Base-by-base conservation (phyloP, 2,113 vertebrate species). In the Dromaius novaehollandiae region DNA sequence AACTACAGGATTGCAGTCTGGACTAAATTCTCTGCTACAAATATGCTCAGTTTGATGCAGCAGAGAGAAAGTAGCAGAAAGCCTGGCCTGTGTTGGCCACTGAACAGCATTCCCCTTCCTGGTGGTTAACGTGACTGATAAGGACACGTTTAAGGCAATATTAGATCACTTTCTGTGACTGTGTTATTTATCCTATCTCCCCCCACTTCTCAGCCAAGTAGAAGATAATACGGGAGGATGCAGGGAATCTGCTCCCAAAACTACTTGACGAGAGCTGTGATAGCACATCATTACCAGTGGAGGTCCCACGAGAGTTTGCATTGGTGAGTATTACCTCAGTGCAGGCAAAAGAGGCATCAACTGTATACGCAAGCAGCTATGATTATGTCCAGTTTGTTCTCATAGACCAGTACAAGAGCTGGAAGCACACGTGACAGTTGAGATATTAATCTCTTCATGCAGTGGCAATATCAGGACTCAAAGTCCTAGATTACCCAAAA, bases 321-420 rank as follows among this genome's bases (percentile, higher is more conserved):
- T 0, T 11, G 22, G 6, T 5, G 73, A 86, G 58, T 56, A 2
- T 6, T 51, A 7, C 40, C 60, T 25, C 14, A 0, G 70, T 1
- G 0, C 20, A 4, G 77, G 53, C 64, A 15, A 12, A 19, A 5
- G 8, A 1, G n/a, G 9, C 38, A 16, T 5, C 14, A 0, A 0
- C 44, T 28, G 6, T 20, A 1, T 6, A 3, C 3, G 19, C 28
- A 0, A 22, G 44, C 24, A 11, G 24, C 2, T 15, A 26, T 0
- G 0, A 3, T 4, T 42, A 56, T 51, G 1, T 73, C 88, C 88
- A 3, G 0, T 46, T 90, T 56, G 16, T 32, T 65, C 86, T 73
- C 53, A 14, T 13, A 63, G 12, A 26, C 15, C 46, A 18, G 51
- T 42, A 50, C 44, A 8, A 82, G 20, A 55, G 51, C 46, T 88